A percentile compares a stretch with the other conserved stretches of the same genome.
Conservation (phyloP, 2,888 invertebrate species). For the Eilema sororculum region DNA sequence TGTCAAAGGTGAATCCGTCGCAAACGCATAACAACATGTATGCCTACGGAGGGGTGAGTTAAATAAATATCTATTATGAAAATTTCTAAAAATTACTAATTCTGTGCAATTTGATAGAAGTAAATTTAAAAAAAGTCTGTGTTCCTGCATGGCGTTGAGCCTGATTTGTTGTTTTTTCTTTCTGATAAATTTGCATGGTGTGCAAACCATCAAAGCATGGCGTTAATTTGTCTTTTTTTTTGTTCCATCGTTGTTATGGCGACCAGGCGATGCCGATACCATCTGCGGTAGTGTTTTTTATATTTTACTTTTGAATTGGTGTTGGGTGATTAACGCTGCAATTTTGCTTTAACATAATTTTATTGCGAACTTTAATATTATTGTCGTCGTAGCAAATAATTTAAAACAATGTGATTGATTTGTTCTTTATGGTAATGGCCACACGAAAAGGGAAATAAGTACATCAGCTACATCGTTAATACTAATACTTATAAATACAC, state of each 20-base stretch:
- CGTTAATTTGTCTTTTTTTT: conserved; percentile 74
- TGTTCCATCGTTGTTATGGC: conserved; percentile 84
- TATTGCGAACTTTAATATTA: conserved; percentile 11
- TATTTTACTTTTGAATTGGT: conserved; percentile 67
- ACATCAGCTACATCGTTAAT: neutral
- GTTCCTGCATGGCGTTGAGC: conserved; percentile 45
- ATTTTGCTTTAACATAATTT: conserved; percentile 30
- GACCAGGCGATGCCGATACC: conserved; percentile 90
- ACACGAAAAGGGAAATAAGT: neutral
- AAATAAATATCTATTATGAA: conserved; percentile 6
- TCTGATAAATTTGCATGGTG: conserved; percentile 54
- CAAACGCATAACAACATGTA: conserved; percentile 99
- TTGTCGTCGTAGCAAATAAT: conserved; percentile 23
- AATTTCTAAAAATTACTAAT: neutral
- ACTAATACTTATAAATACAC: neutral
- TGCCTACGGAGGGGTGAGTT: conserved; percentile 96
- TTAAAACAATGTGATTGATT: conserved; percentile 29
- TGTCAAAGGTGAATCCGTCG: conserved; percentile 99
- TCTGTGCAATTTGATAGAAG: neutral
- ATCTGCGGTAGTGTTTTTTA: conserved; percentile 89
- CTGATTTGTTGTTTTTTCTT: conserved; percentile 25
- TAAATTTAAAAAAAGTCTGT: neutral
- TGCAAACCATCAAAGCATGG: conserved; percentile 73
- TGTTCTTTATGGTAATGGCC: neutral
- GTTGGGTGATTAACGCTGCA: conserved; percentile 62